phyloP scores from a whole-genome alignment of 2,797 vertebrate species.

The Galaxias olidus region DNA sequence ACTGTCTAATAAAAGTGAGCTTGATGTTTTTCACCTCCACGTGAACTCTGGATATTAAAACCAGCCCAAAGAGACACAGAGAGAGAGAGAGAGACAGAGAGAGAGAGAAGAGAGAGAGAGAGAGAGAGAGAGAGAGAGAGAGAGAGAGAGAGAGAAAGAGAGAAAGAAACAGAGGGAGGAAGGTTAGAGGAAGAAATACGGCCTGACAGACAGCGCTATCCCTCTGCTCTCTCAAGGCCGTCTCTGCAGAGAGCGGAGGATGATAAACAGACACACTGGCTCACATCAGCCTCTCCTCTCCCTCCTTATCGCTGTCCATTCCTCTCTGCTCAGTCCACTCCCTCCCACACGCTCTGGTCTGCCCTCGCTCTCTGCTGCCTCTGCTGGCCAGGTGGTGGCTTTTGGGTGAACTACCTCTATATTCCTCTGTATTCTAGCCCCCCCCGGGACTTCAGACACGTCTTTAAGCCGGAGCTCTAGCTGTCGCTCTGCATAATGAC shows the following conservation, averaged over 20 bases:
- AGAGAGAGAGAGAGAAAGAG: neutral
- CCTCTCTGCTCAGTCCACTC: conserved; percentile 17
- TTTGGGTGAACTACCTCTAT: no score
- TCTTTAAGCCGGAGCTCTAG: conserved; percentile 15
- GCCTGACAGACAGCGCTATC: conserved; percentile 37
- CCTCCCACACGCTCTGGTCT: conserved; percentile 20
- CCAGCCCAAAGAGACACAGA: conserved; percentile 3
- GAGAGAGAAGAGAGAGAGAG: conserved; percentile 5
- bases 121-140: neutral
- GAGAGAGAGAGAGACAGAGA: neutral
- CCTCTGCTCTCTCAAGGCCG: conserved; percentile 43
- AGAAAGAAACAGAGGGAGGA: neutral
- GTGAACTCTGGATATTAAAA: conserved; percentile 34
- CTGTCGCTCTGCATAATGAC: conserved; percentile 21
- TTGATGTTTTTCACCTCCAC: conserved; percentile 33
- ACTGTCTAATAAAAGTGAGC: conserved; percentile 34
- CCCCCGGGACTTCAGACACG: conserved; percentile 18
- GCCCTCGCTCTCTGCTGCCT: conserved; percentile 19
- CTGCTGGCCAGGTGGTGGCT: conserved; percentile 28
- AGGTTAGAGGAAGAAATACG: conserved; percentile 20
- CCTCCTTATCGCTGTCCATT: conserved; percentile 46
- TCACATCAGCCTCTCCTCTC: conserved; percentile 38
- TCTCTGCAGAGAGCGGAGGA: conserved; percentile 34
- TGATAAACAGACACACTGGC: conserved; percentile 52
- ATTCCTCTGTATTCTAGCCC: conserved; percentile 2